Percentiles rank a stretch among this genome's conserved stretches.
phyloP scores from a whole-genome alignment of 2,888 invertebrate species.

The Sericinus montela region DNA sequence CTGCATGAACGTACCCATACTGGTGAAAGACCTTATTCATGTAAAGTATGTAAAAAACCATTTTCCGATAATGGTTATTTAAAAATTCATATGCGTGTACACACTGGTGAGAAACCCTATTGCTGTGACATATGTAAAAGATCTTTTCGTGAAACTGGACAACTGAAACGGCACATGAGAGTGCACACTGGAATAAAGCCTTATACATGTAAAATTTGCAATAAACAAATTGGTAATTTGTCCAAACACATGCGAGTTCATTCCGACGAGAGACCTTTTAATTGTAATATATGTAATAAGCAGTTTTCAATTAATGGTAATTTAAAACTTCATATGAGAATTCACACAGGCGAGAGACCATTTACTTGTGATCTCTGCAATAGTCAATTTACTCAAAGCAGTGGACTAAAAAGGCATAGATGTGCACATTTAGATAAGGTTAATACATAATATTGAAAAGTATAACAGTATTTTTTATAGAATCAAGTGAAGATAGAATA shows the following conservation, averaged over 20 bases:
- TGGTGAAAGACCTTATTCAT: slow-evolving; percentile 55
- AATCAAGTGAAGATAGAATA: too few relatives aligned
- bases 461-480: too few relatives aligned
- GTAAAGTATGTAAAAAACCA: slow-evolving; percentile 60
- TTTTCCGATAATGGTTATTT: slow-evolving; percentile 68
- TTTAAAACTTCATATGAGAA: slow-evolving; percentile 50
- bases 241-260: slow-evolving; percentile 64
- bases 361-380: slow-evolving; percentile 43
- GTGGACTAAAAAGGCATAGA: slow-evolving; percentile 44
- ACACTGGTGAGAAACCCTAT: slow-evolving; percentile 62
- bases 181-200: slow-evolving; percentile 61
- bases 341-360: slow-evolving; percentile 44
- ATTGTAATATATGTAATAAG: slow-evolving; percentile 47
- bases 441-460: neutral
- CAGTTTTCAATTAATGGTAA: slow-evolving; percentile 50
- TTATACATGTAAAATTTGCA: slow-evolving; percentile 64
- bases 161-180: slow-evolving; percentile 57
- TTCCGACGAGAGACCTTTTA: slow-evolving; percentile 46
- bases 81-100: slow-evolving; percentile 65
- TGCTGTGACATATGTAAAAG: slow-evolving; percentile 57
- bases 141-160: slow-evolving; percentile 57
- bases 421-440: slow-evolving; percentile 32
- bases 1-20: slow-evolving; percentile 63
- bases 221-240: slow-evolving; percentile 64
- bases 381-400: slow-evolving; percentile 45